These are phyloP conservation scores for Amphibalanus amphitrite DNA, from an alignment of 1,140 invertebrate genomes.

Conservation along the genomic window DNA sequence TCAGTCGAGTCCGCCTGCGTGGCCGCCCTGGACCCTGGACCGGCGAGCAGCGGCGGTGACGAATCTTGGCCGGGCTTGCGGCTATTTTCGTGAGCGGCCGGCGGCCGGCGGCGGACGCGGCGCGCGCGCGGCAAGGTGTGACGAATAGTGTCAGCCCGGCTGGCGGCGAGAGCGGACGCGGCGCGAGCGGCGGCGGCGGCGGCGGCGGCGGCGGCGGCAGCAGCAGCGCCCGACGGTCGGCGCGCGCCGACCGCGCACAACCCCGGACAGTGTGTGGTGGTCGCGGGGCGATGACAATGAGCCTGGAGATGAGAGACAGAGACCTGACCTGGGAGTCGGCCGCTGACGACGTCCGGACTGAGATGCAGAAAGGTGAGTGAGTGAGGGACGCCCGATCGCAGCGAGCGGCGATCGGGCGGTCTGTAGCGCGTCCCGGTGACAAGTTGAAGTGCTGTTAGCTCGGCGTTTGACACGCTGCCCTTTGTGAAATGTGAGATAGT, in stretches of 20 bases:
- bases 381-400: too few relatives aligned
- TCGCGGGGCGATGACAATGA: background rate
- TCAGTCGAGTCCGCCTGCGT: background rate
- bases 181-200: too few relatives aligned
- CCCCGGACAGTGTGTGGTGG: background rate
- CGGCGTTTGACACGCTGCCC: background rate
- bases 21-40: background rate
- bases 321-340: background rate
- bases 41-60: background rate
- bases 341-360: background rate
- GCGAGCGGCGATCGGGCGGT: too few relatives aligned
- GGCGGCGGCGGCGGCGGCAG: too few relatives aligned
- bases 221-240: background rate
- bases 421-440: background rate
- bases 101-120: too few relatives aligned
- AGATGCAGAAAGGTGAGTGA: conserved; percentile 1
- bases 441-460: background rate
- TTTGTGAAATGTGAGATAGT: background rate
- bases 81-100: background rate
- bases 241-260: too few relatives aligned
- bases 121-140: background rate
- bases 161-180: background rate
- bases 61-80: background rate
- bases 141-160: background rate
- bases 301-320: background rate